phyloP scores from a whole-genome alignment of 2,888 invertebrate species.

The Latrodectus elegans region DNA sequence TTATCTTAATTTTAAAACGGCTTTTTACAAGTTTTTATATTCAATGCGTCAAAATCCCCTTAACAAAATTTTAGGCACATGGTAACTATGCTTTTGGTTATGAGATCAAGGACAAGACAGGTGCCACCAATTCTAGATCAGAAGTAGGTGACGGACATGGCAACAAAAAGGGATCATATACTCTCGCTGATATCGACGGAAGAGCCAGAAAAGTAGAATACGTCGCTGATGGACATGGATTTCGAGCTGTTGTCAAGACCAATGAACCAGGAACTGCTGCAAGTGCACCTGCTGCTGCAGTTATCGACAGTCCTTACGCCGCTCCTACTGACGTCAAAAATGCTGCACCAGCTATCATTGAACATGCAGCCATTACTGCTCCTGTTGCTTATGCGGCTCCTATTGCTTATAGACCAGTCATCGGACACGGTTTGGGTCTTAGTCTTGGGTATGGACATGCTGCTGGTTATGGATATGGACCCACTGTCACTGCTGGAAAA shows the following conservation, averaged over 20 bases:
- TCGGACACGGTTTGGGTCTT: neutral
- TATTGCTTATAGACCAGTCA: neutral
- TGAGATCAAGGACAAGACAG: constrained; percentile 57
- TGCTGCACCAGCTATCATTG: constrained; percentile 12
- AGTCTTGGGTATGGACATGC: neutral
- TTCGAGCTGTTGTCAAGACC: constrained; percentile 51
- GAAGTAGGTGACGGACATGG: constrained; percentile 66
- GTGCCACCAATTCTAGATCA: constrained; percentile 63
- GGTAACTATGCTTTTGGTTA: constrained; percentile 61
- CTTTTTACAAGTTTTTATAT: neutral
- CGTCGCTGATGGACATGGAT: constrained; percentile 48
- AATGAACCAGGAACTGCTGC: constrained; percentile 58
- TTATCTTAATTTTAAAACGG: neutral
- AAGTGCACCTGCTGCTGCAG: constrained; percentile 36
- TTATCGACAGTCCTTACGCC: constrained; percentile 22
- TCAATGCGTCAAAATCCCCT: no score
- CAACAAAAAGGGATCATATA: constrained; percentile 65
- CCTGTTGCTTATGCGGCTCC: constrained; percentile 26
- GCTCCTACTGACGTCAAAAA: constrained; percentile 18
- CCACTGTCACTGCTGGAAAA: neutral
- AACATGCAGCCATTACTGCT: neutral
- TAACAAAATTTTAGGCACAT: constrained; percentile 20
- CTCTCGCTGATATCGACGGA: constrained; percentile 64
- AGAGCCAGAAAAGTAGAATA: constrained; percentile 64
- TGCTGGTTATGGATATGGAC: constrained; percentile 17